phyloP scores from a whole-genome alignment of 2,113 vertebrate genomes.

The Delphinus delphis region DNA sequence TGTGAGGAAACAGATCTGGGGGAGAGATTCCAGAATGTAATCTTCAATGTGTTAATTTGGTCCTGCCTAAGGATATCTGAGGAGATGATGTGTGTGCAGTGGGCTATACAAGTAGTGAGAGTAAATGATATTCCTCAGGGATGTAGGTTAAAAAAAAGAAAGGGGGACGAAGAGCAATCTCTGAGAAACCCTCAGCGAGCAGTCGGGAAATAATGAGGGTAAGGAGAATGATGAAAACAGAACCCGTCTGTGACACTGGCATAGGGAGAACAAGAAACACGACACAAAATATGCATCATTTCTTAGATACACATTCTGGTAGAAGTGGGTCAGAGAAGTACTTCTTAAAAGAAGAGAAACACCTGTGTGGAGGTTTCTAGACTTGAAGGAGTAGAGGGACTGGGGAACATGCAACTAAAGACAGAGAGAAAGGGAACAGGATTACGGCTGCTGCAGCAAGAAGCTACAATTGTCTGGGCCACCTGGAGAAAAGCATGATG shows the following conservation, averaged over 20 bases:
- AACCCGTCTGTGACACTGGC: neutral
- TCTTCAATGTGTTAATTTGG: neutral
- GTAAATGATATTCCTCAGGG: neutral
- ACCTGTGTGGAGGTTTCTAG: neutral
- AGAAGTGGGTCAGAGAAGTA: neutral
- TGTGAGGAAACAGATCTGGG: neutral
- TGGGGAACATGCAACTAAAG: neutral
- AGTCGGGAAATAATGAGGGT: neutral
- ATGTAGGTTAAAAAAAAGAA: neutral
- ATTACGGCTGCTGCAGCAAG: neutral
- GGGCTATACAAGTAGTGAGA: neutral
- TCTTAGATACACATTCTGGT: neutral
- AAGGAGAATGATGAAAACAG: neutral
- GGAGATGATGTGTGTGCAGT: no score
- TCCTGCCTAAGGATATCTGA: neutral
- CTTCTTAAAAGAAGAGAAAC: neutral
- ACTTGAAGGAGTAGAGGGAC: neutral
- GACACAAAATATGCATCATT: neutral
- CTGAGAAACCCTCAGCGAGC: neutral
- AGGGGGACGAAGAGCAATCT: neutral
- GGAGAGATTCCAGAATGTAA: neutral
- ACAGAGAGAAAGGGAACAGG: neutral
- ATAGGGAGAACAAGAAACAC: neutral
- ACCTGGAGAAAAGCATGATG: rapidly evolving
- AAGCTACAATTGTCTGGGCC: neutral